Percentiles rank a stretch among this genome's conserved stretches.
phyloP scores from a whole-genome alignment of 2,113 vertebrate genomes.

The Balaeniceps rex region DNA sequence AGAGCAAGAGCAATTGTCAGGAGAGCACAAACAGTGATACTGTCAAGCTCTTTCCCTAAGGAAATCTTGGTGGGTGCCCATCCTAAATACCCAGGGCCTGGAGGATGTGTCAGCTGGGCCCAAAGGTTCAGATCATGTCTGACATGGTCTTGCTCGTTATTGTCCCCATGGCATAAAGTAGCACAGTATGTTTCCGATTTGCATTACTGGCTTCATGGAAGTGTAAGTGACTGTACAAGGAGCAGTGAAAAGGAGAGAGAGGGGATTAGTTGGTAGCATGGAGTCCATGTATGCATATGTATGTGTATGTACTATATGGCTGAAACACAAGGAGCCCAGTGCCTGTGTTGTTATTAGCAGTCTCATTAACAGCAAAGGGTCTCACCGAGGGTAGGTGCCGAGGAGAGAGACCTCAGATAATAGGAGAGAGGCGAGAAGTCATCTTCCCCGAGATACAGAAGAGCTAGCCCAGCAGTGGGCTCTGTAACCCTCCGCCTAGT shows the following conservation, averaged over 20 bases:
- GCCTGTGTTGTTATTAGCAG: neutral
- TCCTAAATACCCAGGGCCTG: neutral
- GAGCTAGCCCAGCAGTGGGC: neutral
- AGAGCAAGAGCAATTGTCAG: neutral
- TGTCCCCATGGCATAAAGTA: neutral
- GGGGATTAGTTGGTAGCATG: neutral
- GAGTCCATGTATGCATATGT: neutral
- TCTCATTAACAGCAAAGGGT: neutral
- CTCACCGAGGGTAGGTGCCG: rapidly evolving
- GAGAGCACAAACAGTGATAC: neutral
- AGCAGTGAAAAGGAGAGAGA: neutral
- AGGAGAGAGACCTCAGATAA: neutral
- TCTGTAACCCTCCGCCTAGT: neutral
- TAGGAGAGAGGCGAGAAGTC: neutral
- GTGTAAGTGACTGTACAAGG: neutral
- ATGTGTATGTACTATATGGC: rapidly evolving
- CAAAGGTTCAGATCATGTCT: neutral
- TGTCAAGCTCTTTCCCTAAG: neutral
- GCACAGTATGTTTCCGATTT: neutral
- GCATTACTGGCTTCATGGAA: neutral
- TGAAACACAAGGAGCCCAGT: neutral
- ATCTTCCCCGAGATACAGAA: neutral
- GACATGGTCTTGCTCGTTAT: neutral
- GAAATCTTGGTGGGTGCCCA: neutral
- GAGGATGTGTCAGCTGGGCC: neutral